phyloP scores from a whole-genome alignment of 2,113 vertebrate genomes.

The Trochalopteron elliotii region DNA sequence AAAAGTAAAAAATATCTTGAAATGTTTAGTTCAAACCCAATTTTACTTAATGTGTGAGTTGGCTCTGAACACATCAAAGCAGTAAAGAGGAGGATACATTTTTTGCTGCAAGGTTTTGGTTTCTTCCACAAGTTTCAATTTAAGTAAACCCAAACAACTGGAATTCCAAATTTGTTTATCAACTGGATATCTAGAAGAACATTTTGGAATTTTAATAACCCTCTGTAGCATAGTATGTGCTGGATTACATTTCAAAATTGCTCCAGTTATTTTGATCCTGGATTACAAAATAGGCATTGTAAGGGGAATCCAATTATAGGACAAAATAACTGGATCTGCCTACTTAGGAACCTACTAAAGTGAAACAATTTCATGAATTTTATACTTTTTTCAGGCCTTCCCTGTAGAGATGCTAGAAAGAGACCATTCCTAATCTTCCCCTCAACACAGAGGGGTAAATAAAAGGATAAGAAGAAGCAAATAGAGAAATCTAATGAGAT shows the following conservation, averaged over 20 bases:
- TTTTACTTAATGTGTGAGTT: neutral
- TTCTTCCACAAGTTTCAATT: neutral
- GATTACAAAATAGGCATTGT: neutral
- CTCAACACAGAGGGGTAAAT: neutral
- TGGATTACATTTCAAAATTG: neutral
- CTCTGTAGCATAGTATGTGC: neutral
- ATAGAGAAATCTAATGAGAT: neutral
- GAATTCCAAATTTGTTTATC: neutral
- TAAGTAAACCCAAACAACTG: neutral
- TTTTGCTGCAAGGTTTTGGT: neutral
- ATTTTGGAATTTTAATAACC: neutral
- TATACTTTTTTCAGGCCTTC: neutral
- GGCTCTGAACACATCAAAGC: neutral
- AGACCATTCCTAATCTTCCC: neutral
- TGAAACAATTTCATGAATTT: neutral
- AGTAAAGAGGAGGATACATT: neutral
- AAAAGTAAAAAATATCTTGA: neutral
- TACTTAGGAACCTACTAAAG: neutral
- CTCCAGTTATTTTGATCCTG: neutral
- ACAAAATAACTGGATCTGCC: neutral
- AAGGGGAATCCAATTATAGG: neutral
- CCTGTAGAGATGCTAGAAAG: neutral
- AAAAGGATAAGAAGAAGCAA: neutral
- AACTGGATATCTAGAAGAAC: neutral
- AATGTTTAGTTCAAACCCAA: neutral